A percentile compares a stretch with the other conserved stretches of the same genome.
Evolutionary conservation across 2,888 invertebrate species (phyloP).

Genomic region (Notodonta dromedarius): DNA sequence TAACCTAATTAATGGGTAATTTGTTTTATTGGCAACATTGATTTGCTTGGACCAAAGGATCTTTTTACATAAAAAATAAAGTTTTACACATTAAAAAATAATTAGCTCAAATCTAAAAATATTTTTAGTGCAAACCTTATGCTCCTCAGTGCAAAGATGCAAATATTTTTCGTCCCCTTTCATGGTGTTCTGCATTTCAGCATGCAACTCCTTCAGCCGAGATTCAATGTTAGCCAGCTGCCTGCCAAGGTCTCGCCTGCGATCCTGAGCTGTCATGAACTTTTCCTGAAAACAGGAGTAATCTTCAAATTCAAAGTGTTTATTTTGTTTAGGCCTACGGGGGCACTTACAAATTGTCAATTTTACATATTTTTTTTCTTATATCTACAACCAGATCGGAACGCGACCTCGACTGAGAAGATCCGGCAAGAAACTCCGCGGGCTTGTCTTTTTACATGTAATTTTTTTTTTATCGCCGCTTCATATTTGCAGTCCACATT

Average conservation of each 20-base stretch:
- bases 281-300: constrained; percentile 75
- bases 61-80: background rate
- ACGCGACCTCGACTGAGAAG: no score
- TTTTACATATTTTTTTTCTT: no score
- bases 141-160: constrained; percentile 88
- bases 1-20: background rate
- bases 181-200: constrained; percentile 90
- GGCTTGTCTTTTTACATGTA: no score
- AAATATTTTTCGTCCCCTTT: constrained; percentile 91
- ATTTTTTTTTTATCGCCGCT: no score
- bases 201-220: constrained; percentile 88
- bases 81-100: no score
- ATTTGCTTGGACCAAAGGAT: background rate
- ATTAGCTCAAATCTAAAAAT: background rate
- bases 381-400: no score
- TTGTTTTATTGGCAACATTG: background rate
- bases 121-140: constrained; percentile 69
- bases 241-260: constrained; percentile 85
- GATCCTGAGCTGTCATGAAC: constrained; percentile 87
- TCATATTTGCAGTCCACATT: no score
- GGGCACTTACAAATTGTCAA: no score
- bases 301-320: no score
- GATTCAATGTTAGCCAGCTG: constrained; percentile 85
- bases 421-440: no score
- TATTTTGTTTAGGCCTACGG: no score